Conservation (phyloP, 2,888 invertebrate genomes). For the Noctua comes region DNA sequence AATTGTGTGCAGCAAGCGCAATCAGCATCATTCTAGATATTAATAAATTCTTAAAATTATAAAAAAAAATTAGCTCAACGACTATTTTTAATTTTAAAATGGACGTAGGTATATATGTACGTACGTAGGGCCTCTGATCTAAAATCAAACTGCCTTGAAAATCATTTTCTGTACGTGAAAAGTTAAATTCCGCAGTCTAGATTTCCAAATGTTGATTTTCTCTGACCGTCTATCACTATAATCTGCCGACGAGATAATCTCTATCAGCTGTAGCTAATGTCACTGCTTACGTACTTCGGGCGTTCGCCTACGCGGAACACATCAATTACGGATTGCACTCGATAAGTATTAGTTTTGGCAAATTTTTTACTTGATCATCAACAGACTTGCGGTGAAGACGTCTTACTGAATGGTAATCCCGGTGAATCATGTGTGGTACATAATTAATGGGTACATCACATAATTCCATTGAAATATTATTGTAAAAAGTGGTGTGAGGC, state of each 20-base stretch:
- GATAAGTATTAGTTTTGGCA: constrained; percentile 17
- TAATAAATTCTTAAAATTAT: too few species aligned
- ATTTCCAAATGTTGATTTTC: constrained; percentile 6
- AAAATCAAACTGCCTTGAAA: background rate
- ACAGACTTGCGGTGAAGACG: constrained; percentile 14
- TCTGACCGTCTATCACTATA: constrained; percentile 14
- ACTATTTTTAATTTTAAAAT: too few species aligned
- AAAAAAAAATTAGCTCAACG: too few species aligned
- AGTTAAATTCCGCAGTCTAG: constrained; percentile 3
- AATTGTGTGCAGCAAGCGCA: too few species aligned
- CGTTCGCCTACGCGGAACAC: constrained; percentile 38
- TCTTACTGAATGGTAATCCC: constrained; percentile 47
- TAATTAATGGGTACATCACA: constrained; percentile 41
- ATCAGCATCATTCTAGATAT: too few species aligned
- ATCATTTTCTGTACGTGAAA: background rate
- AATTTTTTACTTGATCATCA: constrained; percentile 37
- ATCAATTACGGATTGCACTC: constrained; percentile 40
- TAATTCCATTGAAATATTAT: constrained; percentile 38
- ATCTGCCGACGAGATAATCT: constrained; percentile 42
- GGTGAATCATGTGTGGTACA: constrained; percentile 46
- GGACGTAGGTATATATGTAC: too few species aligned
- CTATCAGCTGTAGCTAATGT: constrained; percentile 13
- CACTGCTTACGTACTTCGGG: constrained; percentile 40
- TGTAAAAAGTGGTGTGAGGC: constrained; percentile 34
- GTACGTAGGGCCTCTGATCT: too few species aligned